Percentiles rank a stretch among this genome's conserved stretches.
Conservation (phyloP, 2,888 invertebrate genomes). For the Metellina segmentata region DNA sequence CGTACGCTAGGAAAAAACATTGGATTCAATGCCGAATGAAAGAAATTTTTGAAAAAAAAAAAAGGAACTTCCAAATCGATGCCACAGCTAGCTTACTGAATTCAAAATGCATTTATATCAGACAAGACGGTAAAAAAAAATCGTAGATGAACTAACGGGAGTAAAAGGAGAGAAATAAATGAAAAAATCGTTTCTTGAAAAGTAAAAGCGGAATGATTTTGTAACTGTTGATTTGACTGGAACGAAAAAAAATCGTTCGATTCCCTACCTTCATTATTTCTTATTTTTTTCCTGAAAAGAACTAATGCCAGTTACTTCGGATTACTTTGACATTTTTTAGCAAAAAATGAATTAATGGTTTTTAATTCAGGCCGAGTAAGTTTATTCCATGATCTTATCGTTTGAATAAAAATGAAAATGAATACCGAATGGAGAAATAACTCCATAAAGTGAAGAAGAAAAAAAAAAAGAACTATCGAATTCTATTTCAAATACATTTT, state of each 20-base stretch:
- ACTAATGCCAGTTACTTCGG: neutral
- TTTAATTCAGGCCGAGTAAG: neutral
- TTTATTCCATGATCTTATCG: neutral
- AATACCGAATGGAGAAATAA: no score
- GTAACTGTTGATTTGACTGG: constrained; percentile 17
- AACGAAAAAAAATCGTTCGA: constrained; percentile 14
- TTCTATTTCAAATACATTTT: no score
- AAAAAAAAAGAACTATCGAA: no score
- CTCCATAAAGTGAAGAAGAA: no score
- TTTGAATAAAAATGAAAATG: neutral
- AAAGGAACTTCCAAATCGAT: neutral
- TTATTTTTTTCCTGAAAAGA: neutral
- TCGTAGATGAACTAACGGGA: neutral
- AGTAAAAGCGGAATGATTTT: constrained; percentile 7
- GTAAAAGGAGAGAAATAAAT: neutral
- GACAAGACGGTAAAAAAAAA: neutral
- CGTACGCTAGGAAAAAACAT: neutral
- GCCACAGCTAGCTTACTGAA: neutral
- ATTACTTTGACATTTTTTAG: neutral
- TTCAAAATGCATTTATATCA: constrained; percentile 30
- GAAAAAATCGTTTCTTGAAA: neutral
- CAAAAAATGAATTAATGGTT: constrained; percentile 11
- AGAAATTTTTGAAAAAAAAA: neutral
- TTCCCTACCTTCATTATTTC: constrained; percentile 23
- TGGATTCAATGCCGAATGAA: neutral